A percentile compares a stretch with the other conserved stretches of the same genome.
These are phyloP conservation scores for Heteronetta atricapilla DNA, from an alignment of 2,113 vertebrate genomes.

Conservation along the genomic window DNA sequence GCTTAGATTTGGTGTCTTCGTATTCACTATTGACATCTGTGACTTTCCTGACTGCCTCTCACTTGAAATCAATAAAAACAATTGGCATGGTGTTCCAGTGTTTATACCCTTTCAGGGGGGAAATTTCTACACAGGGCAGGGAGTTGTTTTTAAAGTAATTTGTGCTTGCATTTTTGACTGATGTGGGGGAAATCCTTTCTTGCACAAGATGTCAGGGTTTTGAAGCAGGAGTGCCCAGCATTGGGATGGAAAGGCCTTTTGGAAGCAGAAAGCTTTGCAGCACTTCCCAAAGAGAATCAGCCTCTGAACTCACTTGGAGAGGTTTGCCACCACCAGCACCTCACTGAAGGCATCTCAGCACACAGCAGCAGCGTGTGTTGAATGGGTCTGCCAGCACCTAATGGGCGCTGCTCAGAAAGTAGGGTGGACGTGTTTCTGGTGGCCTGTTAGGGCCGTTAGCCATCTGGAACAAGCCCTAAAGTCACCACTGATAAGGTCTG, in stretches of 20 bases:
- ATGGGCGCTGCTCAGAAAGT: not conserved
- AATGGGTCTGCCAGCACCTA: not conserved
- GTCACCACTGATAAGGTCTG: not conserved
- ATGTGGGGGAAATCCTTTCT: not conserved
- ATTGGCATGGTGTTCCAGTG: not conserved
- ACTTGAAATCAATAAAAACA: not conserved
- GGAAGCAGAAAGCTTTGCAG: not conserved
- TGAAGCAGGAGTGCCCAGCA: not conserved
- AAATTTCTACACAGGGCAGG: not conserved
- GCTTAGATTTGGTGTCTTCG: not conserved
- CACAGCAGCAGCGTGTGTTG: not conserved
- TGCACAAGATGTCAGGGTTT: not conserved
- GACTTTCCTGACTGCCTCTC: not conserved
- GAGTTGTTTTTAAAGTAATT: not conserved
- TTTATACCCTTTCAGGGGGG: not conserved
- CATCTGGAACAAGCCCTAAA: not conserved
- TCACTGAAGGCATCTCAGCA: accelerated
- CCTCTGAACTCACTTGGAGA: not conserved
- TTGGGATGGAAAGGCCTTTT: not conserved
- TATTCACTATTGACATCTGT: accelerated
- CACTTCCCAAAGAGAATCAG: not conserved
- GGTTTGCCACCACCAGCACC: not conserved
- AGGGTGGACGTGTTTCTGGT: not conserved
- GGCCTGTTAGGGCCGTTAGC: not conserved
- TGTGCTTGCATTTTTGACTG: not conserved